Percentiles rank a stretch among this genome's conserved stretches.
These are phyloP conservation scores for Epicauta chinensis DNA, from an alignment of 1,140 invertebrate genomes.

Conservation along the genomic window DNA sequence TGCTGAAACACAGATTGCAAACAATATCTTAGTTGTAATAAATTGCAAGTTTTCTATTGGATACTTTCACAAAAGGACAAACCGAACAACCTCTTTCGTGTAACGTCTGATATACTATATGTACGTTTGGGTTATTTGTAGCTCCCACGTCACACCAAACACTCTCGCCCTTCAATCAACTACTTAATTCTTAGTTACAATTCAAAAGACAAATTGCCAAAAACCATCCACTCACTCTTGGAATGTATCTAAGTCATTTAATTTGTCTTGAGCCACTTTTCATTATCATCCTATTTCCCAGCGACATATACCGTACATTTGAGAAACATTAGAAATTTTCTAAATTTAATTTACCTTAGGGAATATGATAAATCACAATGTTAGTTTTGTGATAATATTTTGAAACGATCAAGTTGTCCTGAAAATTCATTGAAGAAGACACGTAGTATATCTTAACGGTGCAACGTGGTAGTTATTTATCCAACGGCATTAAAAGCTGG, in stretches of 20 bases:
- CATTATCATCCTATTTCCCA: too few relatives aligned
- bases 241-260: conserved; percentile 21
- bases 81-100: too few relatives aligned
- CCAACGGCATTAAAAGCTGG: conserved; percentile 29
- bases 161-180: conserved; percentile 30
- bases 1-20: too few relatives aligned
- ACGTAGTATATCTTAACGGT: conserved; percentile 19
- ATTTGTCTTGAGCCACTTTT: conserved; percentile 21
- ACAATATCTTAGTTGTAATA: too few relatives aligned
- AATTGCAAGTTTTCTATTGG: too few relatives aligned
- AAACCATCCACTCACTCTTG: conserved; percentile 15
- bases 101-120: too few relatives aligned
- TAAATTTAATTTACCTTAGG: conserved; percentile 3
- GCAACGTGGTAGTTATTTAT: conserved; percentile 31
- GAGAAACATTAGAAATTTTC: too few relatives aligned
- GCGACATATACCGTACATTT: too few relatives aligned
- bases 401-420: conserved; percentile 14
- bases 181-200: conserved; percentile 24
- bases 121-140: conserved; percentile 27
- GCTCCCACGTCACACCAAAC: conserved; percentile 22
- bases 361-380: conserved; percentile 6
- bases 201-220: conserved; percentile 26
- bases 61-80: too few relatives aligned
- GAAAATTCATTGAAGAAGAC: conserved; percentile 21
- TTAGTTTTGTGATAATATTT: conserved; percentile 12